Evolutionary conservation across 1,140 invertebrate species (phyloP).

Genomic region (Hypsibius dujardini): DNA sequence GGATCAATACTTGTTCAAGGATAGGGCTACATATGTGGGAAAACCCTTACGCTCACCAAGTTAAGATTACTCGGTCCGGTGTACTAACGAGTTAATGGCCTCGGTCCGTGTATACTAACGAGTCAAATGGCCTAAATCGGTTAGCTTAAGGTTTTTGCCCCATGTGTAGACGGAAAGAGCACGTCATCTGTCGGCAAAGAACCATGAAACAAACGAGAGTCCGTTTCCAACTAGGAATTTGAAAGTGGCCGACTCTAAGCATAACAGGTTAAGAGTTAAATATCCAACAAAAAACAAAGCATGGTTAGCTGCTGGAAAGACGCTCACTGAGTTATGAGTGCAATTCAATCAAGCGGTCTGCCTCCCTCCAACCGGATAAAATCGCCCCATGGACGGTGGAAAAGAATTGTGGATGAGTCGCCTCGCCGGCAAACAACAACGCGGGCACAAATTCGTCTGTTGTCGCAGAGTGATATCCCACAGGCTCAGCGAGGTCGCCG

Average conservation of each 20-base stretch:
- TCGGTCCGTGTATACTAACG: too few relatives aligned
- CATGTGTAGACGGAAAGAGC: too few relatives aligned
- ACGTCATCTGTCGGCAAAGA: constrained; percentile 3
- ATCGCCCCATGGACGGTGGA: too few relatives aligned
- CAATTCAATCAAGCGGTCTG: constrained; percentile 47
- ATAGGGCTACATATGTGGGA: too few relatives aligned
- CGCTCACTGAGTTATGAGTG: background rate
- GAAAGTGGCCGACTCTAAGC: background rate
- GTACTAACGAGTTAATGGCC: too few relatives aligned
- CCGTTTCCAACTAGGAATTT: background rate
- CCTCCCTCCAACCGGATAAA: constrained; percentile 64
- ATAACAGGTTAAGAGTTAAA: background rate
- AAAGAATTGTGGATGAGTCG: constrained; percentile 79
- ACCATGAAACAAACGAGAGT: background rate
- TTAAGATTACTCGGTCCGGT: too few relatives aligned
- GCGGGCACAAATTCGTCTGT: constrained; percentile 34
- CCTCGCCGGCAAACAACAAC: constrained; percentile 78
- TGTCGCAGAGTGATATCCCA: constrained; percentile 32
- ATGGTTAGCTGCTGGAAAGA: background rate
- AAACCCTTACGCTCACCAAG: too few relatives aligned
- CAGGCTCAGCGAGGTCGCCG: constrained; percentile 55
- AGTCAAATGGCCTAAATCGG: too few relatives aligned
- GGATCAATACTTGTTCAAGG: too few relatives aligned
- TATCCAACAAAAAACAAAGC: background rate
- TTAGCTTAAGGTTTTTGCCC: too few relatives aligned